Conservation (phyloP, 2,797 vertebrate species). For the Manis crassicaudata region DNA sequence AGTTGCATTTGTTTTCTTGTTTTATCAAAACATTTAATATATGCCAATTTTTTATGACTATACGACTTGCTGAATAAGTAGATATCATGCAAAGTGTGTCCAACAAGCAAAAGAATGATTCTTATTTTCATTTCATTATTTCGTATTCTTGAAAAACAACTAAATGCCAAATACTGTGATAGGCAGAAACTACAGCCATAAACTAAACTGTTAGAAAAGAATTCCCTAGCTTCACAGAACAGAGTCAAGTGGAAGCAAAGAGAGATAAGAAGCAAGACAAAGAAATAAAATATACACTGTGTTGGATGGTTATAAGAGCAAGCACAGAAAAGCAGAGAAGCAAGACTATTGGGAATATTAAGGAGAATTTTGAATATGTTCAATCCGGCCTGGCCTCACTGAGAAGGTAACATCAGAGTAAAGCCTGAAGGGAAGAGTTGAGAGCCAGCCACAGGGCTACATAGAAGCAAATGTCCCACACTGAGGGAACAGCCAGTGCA, state of each 20-base stretch:
- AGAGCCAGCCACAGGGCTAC: neutral
- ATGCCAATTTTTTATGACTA: neutral
- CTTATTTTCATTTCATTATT: slow-evolving; percentile 42
- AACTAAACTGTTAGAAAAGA: neutral
- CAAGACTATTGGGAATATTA: neutral
- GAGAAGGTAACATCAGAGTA: neutral
- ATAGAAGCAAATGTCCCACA: neutral
- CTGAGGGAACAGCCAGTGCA: neutral
- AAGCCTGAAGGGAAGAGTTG: neutral
- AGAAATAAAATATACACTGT: neutral
- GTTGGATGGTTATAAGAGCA: neutral
- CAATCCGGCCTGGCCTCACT: neutral
- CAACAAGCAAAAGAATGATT: neutral
- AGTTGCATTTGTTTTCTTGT: neutral
- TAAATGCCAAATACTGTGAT: neutral
- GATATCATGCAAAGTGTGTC: neutral
- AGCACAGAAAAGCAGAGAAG: neutral
- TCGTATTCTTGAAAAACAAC: neutral
- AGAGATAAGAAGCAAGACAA: neutral
- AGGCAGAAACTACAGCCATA: neutral
- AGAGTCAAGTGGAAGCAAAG: neutral
- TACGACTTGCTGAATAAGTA: neutral
- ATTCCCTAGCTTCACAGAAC: neutral
- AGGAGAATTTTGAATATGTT: neutral
- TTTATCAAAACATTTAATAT: neutral